Evolutionary conservation across 2,797 vertebrate species (phyloP), one percentile per base, ranked within the genome.

Genomic region (Artibeus lituratus): DNA sequence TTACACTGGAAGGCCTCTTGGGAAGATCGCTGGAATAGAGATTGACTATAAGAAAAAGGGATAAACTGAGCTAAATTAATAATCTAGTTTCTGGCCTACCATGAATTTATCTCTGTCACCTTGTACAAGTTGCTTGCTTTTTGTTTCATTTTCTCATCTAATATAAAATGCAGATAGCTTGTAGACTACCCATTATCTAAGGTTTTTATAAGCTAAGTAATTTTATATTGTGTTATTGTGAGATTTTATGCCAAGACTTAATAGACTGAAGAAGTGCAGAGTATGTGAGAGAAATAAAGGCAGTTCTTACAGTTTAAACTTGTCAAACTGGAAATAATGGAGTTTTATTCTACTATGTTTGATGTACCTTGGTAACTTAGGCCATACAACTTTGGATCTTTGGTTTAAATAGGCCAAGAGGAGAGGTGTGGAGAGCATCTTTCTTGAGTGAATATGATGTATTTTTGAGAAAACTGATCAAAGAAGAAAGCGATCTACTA

Each of bases 381-480:
- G 35, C 51, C 44, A 8, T 37, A 18, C 35, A 16, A 1, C 53
- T 78, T 86, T 77, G 37, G 37, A 44, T 59, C 74, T 73, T 21
- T 72, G n/a, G 57, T 70, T 49, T 83, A 21, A 73, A 55, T 14
- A 37, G 39, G 47, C 7, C 55, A 19, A 87, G 19, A 70, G 22
- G 42, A 88, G 39, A 77, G 77, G 7, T 37, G 3, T 44, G 47
- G 47, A 57, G 37, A 73, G 10, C n/a, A 86, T 42, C 35, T 39
- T 92, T 10, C 62, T 57, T 88, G 72, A 88, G 37, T 84, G 37
- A 18, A 44, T 73, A 37, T 5, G n/a, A 21, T 69, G 3, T 55
- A 53, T 22, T 72, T 92, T 78, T 67, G 59, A 93, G 69, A 89
- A 94, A 92, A 76, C 16, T 57, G 16, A 90, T 92, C 39, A 57